Percentiles rank a stretch among this genome's conserved stretches.
Conservation (phyloP, 2,797 vertebrate genomes). For the Microcaecilia unicolor region DNA sequence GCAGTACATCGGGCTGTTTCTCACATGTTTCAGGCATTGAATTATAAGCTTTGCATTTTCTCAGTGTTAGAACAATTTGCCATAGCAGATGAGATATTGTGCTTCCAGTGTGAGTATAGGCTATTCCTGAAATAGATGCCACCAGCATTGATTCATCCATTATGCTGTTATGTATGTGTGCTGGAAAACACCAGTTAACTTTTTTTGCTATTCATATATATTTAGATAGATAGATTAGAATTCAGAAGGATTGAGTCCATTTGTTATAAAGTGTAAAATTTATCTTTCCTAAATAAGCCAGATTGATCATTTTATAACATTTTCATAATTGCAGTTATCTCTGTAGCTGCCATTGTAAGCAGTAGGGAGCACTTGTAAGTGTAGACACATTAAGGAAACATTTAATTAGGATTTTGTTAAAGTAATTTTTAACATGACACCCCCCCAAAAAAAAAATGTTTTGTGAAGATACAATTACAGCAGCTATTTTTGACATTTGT, state of each 20-base stretch:
- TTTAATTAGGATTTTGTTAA: slow-evolving; percentile 31
- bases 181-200: slow-evolving; percentile 55
- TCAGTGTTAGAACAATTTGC: slow-evolving; percentile 35
- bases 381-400: slow-evolving; percentile 35
- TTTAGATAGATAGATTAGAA: slow-evolving; percentile 52
- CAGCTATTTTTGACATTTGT: slow-evolving; percentile 71
- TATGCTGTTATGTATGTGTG: slow-evolving; percentile 34
- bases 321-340: slow-evolving; percentile 46
- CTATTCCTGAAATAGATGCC: slow-evolving; percentile 37
- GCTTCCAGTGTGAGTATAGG: slow-evolving; percentile 30
- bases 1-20: slow-evolving; percentile 1
- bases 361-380: slow-evolving; percentile 42
- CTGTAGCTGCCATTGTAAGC: slow-evolving; percentile 40
- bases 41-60: slow-evolving; percentile 12
- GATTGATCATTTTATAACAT: slow-evolving; percentile 43
- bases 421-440: slow-evolving; percentile 44
- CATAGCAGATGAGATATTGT: slow-evolving; percentile 47
- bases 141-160: too few relatives aligned
- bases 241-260: slow-evolving; percentile 56
- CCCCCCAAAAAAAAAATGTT: slow-evolving; percentile 48
- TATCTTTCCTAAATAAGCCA: slow-evolving; percentile 41
- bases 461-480: slow-evolving; percentile 58
- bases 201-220: slow-evolving; percentile 48
- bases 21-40: slow-evolving; percentile 5
- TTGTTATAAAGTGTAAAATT: slow-evolving; percentile 51